Evolutionary conservation across 2,888 invertebrate species (phyloP).

Genomic region (Schrankia costaestrigalis): DNA sequence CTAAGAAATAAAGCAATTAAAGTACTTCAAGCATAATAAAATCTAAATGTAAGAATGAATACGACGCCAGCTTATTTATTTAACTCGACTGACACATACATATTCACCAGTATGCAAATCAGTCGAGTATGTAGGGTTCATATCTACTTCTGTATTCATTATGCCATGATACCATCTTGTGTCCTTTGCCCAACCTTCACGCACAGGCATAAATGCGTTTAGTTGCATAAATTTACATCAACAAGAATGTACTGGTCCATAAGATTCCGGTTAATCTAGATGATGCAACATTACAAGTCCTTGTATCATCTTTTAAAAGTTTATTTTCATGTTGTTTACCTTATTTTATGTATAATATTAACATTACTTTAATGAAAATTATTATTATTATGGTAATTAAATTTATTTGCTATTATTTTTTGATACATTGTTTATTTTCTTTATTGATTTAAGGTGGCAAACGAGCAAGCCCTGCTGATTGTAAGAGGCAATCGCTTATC

Average conservation of each 20-base stretch:
- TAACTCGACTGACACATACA: too few species aligned
- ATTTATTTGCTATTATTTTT: neutral
- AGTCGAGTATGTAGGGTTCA: conserved; percentile 1
- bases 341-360: conserved; percentile 19
- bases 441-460: too few species aligned
- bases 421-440: too few species aligned
- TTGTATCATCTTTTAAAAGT: conserved; percentile 46
- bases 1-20: too few species aligned
- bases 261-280: conserved; percentile 36
- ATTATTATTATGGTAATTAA: neutral
- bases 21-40: too few species aligned
- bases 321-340: conserved; percentile 39
- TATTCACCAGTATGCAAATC: conserved; percentile 5
- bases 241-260: conserved; percentile 18
- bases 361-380: conserved; percentile 2
- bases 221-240: conserved; percentile 26
- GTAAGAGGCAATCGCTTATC: too few species aligned
- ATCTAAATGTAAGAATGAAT: too few species aligned
- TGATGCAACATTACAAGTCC: conserved; percentile 57
- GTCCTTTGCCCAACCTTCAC: conserved; percentile 15
- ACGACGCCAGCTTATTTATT: too few species aligned
- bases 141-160: conserved; percentile 6
- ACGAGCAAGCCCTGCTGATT: too few species aligned
- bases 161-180: conserved; percentile 5
- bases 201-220: conserved; percentile 7